phyloP scores from a whole-genome alignment of 2,888 invertebrate species.

The Andrena fulva region DNA sequence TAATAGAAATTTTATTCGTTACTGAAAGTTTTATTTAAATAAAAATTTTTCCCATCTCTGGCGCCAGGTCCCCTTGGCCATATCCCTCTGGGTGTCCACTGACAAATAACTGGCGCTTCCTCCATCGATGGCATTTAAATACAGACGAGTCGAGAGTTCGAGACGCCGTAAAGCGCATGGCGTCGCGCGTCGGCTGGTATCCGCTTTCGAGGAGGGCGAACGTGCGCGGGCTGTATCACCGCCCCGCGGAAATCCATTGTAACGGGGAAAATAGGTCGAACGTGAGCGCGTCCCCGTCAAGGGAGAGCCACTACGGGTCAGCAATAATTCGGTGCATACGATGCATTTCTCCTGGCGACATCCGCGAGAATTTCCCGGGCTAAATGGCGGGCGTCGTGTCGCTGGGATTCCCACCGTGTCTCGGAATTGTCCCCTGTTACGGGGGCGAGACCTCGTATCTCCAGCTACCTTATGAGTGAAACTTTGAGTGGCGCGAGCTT shows the following conservation, averaged over 20 bases:
- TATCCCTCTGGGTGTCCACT: too few relatives aligned
- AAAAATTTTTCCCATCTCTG: too few relatives aligned
- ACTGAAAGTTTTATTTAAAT: too few relatives aligned
- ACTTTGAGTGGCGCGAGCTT: too few relatives aligned
- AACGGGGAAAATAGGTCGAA: constrained; percentile 58
- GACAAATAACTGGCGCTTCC: constrained; percentile 13
- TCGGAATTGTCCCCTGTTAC: constrained; percentile 33
- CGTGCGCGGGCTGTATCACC: constrained; percentile 9
- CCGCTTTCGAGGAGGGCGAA: constrained; percentile 18
- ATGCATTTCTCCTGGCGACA: constrained; percentile 66
- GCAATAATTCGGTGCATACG: constrained; percentile 61
- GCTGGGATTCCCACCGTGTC: constrained; percentile 21
- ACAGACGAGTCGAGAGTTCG: constrained; percentile 29
- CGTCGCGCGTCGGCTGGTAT: constrained; percentile 8
- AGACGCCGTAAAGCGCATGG: constrained; percentile 22
- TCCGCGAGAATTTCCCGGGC: constrained; percentile 40
- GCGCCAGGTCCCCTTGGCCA: too few relatives aligned
- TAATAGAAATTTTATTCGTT: too few relatives aligned
- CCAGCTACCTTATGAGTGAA: too few relatives aligned
- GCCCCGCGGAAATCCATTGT: constrained; percentile 33
- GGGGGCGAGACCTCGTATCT: constrained; percentile 39
- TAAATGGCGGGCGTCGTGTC: constrained; percentile 41
- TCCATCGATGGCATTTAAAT: constrained; percentile 21
- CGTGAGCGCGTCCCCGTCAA: constrained; percentile 57
- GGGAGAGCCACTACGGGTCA: constrained; percentile 51